Evolutionary conservation across 1,140 invertebrate genomes (phyloP), one percentile per base, ranked within the genome.

Genomic region (Pseudomyrmex dendroicus): DNA sequence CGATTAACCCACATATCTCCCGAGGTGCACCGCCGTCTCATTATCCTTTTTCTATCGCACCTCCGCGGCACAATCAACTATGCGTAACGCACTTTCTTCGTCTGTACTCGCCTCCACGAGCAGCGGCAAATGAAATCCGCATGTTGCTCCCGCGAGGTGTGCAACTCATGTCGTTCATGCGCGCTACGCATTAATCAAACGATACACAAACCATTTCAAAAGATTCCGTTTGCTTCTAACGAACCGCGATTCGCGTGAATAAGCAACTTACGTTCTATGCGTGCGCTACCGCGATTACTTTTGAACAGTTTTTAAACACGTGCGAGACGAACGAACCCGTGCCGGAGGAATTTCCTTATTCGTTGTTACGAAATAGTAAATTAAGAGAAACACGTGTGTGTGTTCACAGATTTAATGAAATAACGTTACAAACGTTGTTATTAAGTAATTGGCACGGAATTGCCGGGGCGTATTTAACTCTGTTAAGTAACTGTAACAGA

Each of bases 51-150:
- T 15, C 10, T 63, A 74, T 77, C 44, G 82, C 85, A 87, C 85
- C 84, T 88, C 89, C 76, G 85, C 89, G 35, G 63, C 76, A 13
- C 4, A 57, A 80, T 76, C 82, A 73, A 15, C 56, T 76, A 82
- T 74, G 84, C 85, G 83, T 87, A 88, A 85, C 80, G 84, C 54
- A 20, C 61, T 82, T 44, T 77, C 82, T 84, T 73, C 25, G 22
- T 67, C 59, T 86, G 50, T 72, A 62, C 63, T 22, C 35, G 61
- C 46, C 48, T 67, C 48, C 61, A 15, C 12, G 25, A 82, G 25
- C 20, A 67, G n/a, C 13, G 46, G 46, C 20, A 46, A 22, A 8
- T 46, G 25, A 25, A 84, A 72, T 25, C 64, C 66, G 25, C 57
- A 57, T 25, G 48, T 17, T 62, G 9, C 15, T 63, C 12, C 10